Evolutionary conservation across 1,140 invertebrate species (phyloP).

Genomic region (Drosophila azteca): DNA sequence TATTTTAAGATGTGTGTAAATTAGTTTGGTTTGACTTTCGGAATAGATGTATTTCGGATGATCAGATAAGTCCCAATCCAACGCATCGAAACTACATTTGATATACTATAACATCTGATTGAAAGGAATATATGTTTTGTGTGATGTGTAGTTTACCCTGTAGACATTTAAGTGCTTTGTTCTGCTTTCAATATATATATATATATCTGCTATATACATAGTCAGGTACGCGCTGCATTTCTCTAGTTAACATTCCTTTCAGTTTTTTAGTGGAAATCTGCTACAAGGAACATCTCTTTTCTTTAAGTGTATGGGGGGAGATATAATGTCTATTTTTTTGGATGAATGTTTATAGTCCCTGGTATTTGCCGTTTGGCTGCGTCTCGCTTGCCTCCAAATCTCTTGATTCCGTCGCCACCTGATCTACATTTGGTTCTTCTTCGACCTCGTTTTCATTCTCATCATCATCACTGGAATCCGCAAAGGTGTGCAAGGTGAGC

Average conservation of each 20-base stretch:
- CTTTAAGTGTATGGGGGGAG: slow-evolving; percentile 24
- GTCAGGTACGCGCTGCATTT: slow-evolving; percentile 77
- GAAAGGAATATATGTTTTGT: slow-evolving; percentile 49
- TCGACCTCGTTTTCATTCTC: slow-evolving; percentile 41
- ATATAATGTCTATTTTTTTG: neutral
- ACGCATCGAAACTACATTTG: slow-evolving; percentile 4
- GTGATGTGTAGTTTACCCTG: slow-evolving; percentile 54
- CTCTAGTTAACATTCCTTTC: slow-evolving; percentile 68
- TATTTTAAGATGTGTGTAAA: too few relatives aligned
- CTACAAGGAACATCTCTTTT: slow-evolving; percentile 46
- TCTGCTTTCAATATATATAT: slow-evolving; percentile 40
- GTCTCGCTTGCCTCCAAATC: slow-evolving; percentile 46
- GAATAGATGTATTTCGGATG: too few relatives aligned
- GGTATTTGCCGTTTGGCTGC: slow-evolving; percentile 20
- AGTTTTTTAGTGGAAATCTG: slow-evolving; percentile 45
- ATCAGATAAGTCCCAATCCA: too few relatives aligned
- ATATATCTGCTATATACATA: slow-evolving; percentile 48
- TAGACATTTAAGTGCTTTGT: slow-evolving; percentile 22
- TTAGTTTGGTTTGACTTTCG: too few relatives aligned
- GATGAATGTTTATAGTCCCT: slow-evolving; percentile 13
- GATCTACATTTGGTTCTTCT: neutral
- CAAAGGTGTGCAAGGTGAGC: slow-evolving; percentile 73
- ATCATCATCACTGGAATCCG: slow-evolving; percentile 72
- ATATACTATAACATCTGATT: slow-evolving; percentile 17
- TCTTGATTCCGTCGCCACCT: slow-evolving; percentile 13